Evolutionary conservation across 2,888 invertebrate species (phyloP).

Genomic region (Salpingus planirostris): DNA sequence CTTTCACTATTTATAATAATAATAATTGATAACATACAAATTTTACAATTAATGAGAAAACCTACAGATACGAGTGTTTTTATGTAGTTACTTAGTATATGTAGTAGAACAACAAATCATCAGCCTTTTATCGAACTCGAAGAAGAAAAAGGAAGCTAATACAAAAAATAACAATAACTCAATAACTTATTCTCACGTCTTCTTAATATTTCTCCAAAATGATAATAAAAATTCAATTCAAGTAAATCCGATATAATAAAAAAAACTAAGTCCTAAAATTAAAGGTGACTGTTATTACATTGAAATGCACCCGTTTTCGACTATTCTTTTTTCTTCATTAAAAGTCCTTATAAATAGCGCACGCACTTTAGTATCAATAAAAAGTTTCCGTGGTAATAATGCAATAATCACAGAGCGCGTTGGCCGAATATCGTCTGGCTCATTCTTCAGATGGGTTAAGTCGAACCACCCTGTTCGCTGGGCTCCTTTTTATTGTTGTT

Average conservation of each 20-base stretch:
- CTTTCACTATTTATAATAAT: not conserved
- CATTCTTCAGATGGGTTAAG: slow-evolving; percentile 3
- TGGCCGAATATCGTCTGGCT: slow-evolving; percentile 15
- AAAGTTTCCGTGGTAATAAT: slow-evolving; percentile 27
- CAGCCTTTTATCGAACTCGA: too few species aligned
- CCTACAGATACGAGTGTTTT: too few species aligned
- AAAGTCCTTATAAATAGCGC: slow-evolving; percentile 16
- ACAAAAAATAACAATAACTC: too few species aligned
- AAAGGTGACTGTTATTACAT: slow-evolving; percentile 32
- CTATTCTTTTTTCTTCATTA: slow-evolving; percentile 14
- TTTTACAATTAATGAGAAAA: too few species aligned
- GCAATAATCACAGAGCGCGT: slow-evolving; percentile 35
- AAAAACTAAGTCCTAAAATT: slow-evolving; percentile 22
- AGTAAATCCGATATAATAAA: too few species aligned
- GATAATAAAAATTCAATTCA: too few species aligned
- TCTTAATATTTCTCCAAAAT: too few species aligned
- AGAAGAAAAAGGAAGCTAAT: too few species aligned
- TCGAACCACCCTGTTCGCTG: slow-evolving; percentile 12
- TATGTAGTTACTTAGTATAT: too few species aligned
- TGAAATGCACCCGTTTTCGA: slow-evolving; percentile 37
- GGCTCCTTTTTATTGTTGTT: slow-evolving; percentile 3
- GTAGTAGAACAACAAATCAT: too few species aligned
- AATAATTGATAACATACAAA: slow-evolving; percentile 2
- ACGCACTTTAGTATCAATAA: slow-evolving; percentile 28
- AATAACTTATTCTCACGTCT: too few species aligned